Evolutionary conservation across 2,888 invertebrate species (phyloP), one percentile per base, ranked within the genome.

Genomic region (Hipparchia semele): DNA sequence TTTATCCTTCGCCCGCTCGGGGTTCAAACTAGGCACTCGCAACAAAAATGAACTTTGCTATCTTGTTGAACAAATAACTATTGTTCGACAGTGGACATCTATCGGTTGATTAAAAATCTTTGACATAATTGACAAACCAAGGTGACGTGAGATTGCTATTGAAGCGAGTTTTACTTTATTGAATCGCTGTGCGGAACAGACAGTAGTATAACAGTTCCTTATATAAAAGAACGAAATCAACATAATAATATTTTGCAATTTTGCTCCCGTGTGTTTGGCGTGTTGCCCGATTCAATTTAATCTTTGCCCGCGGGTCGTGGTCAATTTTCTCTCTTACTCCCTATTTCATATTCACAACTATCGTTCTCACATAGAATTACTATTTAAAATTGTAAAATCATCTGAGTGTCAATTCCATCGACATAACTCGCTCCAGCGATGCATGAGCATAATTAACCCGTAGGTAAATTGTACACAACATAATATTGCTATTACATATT

Each of bases 211-310:
- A 61, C 23, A 13, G 39, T 49, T n/a, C 59, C 60, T 73, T 69
- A 68, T 68, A 66, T 62, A 71, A 39, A 66, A 56, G 39, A 61
- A 86, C 84, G 87, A 87, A 88, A 89, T 89, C 85, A 87, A 86
- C 88, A 90, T 90, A 56, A 89, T 89, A 88, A 89, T 89, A 89
- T 90, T 91, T 88, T 86, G 88, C 87, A 89, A 90, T 90, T 88
- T 86, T 81, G 80, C 84, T 83, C 82, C 82, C 79, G 82, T 81
- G 82, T 83, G 80, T 79, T 84, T 90, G 91, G 92, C 89, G 77
- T 79, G 77, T 78, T 82, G 90, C 92, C 91, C 86, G 84, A 82
- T 86, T 86, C 87, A 87, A 91, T 91, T 91, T 91, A 89, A 90
- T 92, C 89, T 91, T 90, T 88, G 88, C 88, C 84, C 82, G 83